phyloP scores from a whole-genome alignment of 2,113 vertebrate species.

The Osmerus mordax region DNA sequence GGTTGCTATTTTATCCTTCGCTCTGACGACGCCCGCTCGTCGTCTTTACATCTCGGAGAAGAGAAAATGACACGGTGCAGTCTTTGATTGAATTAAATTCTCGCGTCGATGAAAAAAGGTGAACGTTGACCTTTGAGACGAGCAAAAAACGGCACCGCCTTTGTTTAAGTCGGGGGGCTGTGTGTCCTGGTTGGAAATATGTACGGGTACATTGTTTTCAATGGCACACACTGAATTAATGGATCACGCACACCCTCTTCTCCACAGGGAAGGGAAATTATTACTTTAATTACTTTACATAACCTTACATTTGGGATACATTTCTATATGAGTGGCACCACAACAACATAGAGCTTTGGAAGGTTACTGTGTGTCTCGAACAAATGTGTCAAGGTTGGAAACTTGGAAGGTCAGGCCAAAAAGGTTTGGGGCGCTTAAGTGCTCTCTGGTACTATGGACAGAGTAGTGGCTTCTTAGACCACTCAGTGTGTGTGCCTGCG shows the following conservation, averaged over 20 bases:
- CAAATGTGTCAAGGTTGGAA: neutral
- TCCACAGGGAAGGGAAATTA: no score
- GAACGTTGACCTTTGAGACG: slow-evolving; percentile 49
- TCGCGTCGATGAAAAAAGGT: slow-evolving; percentile 43
- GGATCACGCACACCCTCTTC: no score
- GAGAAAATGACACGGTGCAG: neutral
- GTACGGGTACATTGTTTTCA: neutral
- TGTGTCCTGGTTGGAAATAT: slow-evolving; percentile 38
- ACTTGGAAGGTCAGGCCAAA: neutral
- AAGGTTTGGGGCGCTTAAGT: neutral
- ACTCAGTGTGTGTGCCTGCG: neutral
- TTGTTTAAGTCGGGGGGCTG: slow-evolving; percentile 27
- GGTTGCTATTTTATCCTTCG: slow-evolving; percentile 22
- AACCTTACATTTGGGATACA: neutral
- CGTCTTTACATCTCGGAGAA: neutral
- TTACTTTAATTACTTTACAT: no score
- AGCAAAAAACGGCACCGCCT: slow-evolving; percentile 51
- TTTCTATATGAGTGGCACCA: neutral
- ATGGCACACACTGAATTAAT: no score
- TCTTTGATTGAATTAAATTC: slow-evolving; percentile 45
- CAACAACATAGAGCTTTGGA: no score
- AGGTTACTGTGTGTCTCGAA: neutral
- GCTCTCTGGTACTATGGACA: neutral
- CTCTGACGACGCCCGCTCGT: slow-evolving; percentile 51
- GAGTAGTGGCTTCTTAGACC: neutral